These are phyloP conservation scores for Bryconaethiops microstoma DNA, from an alignment of 2,797 vertebrate genomes.

Conservation along the genomic window DNA sequence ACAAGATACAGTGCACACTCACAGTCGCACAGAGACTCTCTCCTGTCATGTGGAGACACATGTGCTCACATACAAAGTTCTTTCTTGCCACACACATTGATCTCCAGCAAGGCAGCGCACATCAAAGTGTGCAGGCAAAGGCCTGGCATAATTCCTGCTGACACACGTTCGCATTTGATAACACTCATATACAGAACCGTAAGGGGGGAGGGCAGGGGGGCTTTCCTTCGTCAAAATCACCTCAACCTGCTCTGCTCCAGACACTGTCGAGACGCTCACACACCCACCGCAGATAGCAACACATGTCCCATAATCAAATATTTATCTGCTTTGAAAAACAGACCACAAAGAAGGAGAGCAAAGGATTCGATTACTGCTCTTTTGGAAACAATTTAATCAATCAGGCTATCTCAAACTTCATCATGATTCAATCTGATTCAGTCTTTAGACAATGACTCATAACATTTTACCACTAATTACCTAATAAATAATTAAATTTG, in stretches of 20 bases:
- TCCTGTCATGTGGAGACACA: not conserved
- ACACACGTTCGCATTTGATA: constrained; percentile 36
- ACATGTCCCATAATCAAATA: constrained; percentile 37
- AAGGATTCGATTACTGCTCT: too few relatives aligned
- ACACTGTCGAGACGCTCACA: not conserved
- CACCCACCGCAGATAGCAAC: not conserved
- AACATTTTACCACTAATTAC: too few relatives aligned
- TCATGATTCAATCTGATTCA: not conserved
- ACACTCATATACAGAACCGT: constrained; percentile 19
- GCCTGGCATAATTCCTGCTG: constrained; percentile 36
- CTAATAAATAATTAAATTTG: too few relatives aligned
- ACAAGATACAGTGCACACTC: too few relatives aligned
- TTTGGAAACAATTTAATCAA: too few relatives aligned
- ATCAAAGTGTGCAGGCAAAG: constrained; percentile 28
- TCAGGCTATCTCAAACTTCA: too few relatives aligned
- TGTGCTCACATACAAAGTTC: constrained; percentile 1
- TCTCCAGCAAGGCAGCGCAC: constrained; percentile 23
- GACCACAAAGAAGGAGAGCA: not conserved
- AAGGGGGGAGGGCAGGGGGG: constrained; percentile 1
- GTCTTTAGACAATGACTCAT: not conserved
- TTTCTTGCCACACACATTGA: constrained; percentile 17
- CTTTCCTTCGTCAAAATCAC: constrained; percentile 11
- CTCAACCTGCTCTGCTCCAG: constrained; percentile 24
- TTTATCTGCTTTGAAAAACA: constrained; percentile 27
- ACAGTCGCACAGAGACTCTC: too few relatives aligned